Evolutionary conservation across 1,140 invertebrate species (phyloP), one percentile per base, ranked within the genome.

Genomic region (Antheraea pernyi): DNA sequence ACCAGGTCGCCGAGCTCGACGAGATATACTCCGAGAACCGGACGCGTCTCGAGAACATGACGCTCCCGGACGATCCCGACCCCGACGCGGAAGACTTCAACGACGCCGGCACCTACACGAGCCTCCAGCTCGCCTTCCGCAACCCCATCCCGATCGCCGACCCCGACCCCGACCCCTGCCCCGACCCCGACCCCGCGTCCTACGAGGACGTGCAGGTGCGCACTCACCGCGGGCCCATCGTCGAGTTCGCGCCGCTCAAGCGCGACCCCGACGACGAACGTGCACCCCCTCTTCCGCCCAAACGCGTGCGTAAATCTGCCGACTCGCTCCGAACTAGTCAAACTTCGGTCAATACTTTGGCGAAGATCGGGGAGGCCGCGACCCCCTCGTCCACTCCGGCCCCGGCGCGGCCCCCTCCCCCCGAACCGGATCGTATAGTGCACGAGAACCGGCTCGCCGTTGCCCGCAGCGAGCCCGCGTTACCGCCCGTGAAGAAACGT

Each of bases 91-190:
- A 96, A 46, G 95, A 95, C 37, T 95, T 96, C 71, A 95, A 95
- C 75, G 96, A 97, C 78, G 94, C 95, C 66, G 95, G 95, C 65
- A 97, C 96, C 0, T 97, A 97, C 72, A 96, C 96, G 0, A 97
- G 96, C 81, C 86, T 97, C 59, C 97, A 97, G 82, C 93, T 97
- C 81, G 97, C 97, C 0, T 97, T 97, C 93, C 97, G 96, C 89
- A 97, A 97, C 91, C 97, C 97, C 0, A 83, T 97, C 0, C 79
- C 94, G 8, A 94, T 96, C 36, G 78, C 92, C 65, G 92, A 94
- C 81, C 87, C 86, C 65, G 92, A 94, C 81, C 87, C 86, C 8
- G 82, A 86, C 4, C 22, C 22, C 22, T 30, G 22, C 22, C 88
- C 83, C 9, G 39, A 42, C 7, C 39, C 39, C 11, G 39, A 42